Evolutionary conservation across 1,140 invertebrate species (phyloP), one percentile per base, ranked within the genome.

Genomic region (Hycleus phaleratus): DNA sequence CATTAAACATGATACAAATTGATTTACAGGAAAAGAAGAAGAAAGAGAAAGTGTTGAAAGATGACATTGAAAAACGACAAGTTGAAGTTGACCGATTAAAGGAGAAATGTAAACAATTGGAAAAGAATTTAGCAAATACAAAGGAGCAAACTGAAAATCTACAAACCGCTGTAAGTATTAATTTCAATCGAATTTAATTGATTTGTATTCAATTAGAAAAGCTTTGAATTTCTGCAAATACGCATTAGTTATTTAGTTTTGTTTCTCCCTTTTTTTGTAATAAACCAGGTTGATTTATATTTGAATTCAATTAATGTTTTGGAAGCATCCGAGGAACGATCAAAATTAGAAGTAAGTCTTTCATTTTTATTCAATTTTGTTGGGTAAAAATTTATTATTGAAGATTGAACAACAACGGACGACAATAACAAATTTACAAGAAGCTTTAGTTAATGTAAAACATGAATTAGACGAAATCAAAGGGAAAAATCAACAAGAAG

Each of bases 401-500:
- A 54, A 71, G 69, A 68, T 72, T 10, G 48, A 68, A 11, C 68
- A 68, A 44, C 71, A 71, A 58, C 64, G 59, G 53, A 46, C 61
- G 3, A 73, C 71, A 1, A 71, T 73, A 38, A 18, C 51, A 1
- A 69, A 71, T 50, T 51, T 71, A 6, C 70, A 71, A 62, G 61
- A 68, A 38, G 69, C 64, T 6, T 47, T 73, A 45, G 58, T 71
- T 4, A 57, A 44, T 10, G 57, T 63, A 25, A 73, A 73, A 64
- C 65, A 70, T n/a, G 62, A 71, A 46, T 46, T 71, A 24, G 66
- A 71, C 18, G 67, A 65, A 38, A 43, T 68, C 38, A 56, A 65
- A 50, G 58, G 62, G 10, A 71, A 68, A 56, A 58, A 39, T 38
- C 46, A 62, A n/a, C 58, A 65, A 46, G 68, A 71, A 56, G 71